A percentile compares a stretch with the other conserved stretches of the same genome.
These are phyloP conservation scores for Trichacis sp. DNA, from an alignment of 2,888 invertebrate genomes.

Conservation along the genomic window DNA sequence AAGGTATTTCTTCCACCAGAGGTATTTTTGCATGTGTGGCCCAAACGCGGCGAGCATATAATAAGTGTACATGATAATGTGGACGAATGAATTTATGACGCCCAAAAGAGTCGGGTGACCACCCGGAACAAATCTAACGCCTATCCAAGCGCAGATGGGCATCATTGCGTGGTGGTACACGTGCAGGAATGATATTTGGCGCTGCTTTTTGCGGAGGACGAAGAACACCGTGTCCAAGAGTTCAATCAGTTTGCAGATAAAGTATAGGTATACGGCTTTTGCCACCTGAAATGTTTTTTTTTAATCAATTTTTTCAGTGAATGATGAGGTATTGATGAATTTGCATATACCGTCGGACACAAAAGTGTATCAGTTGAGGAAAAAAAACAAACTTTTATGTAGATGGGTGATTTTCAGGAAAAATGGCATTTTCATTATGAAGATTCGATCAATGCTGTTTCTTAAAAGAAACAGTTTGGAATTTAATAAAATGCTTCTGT, in stretches of 20 bases:
- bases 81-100: slow-evolving; percentile 89
- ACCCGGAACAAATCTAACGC: slow-evolving; percentile 83
- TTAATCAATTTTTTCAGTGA: too few relatives aligned
- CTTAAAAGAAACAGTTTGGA: too few relatives aligned
- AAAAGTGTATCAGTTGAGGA: neutral
- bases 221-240: slow-evolving; percentile 88
- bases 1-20: slow-evolving; percentile 96
- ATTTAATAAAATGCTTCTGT: too few relatives aligned
- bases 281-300: slow-evolving; percentile 66
- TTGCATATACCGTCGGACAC: too few relatives aligned
- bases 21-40: slow-evolving; percentile 86
- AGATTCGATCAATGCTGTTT: too few relatives aligned
- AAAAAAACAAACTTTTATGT: too few relatives aligned
- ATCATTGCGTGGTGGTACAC: slow-evolving; percentile 89
- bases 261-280: slow-evolving; percentile 73
- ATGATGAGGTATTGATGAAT: too few relatives aligned
- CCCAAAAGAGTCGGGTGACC: slow-evolving; percentile 91
- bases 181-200: slow-evolving; percentile 89
- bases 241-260: slow-evolving; percentile 83
- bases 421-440: too few relatives aligned
- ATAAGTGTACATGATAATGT: slow-evolving; percentile 92
- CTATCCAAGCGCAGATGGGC: slow-evolving; percentile 85
- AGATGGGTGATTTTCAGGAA: too few relatives aligned
- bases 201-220: slow-evolving; percentile 89
- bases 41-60: slow-evolving; percentile 90